These are phyloP conservation scores for Stigmatopora argus DNA, from an alignment of 2,113 vertebrate genomes.

Conservation along the genomic window DNA sequence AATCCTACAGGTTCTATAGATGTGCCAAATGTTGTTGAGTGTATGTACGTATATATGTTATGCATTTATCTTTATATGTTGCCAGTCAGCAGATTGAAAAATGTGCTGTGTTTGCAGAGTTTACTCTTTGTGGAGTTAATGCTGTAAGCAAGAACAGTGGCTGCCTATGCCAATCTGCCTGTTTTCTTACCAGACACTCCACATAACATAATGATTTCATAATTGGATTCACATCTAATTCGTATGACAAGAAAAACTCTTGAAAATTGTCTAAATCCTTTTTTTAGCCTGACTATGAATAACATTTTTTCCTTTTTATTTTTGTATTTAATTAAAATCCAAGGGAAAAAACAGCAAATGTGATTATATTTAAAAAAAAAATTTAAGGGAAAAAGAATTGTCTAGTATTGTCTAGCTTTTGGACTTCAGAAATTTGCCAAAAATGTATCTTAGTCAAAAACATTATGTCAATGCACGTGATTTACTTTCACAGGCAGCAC, in stretches of 20 bases:
- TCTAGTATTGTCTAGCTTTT: too few species aligned
- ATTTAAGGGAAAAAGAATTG: too few species aligned
- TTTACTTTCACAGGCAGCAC: too few species aligned
- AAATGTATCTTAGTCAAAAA: too few species aligned
- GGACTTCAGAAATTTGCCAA: too few species aligned
- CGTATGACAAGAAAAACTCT: not conserved
- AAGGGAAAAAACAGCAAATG: too few species aligned
- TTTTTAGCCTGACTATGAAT: not conserved
- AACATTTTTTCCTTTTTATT: not conserved
- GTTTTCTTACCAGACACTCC: conserved; percentile 2
- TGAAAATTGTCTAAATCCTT: not conserved
- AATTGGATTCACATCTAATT: conserved; percentile 9
- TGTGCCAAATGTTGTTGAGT: not conserved
- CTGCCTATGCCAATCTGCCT: conserved; percentile 37
- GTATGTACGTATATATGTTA: not conserved
- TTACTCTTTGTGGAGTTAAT: conserved; percentile 44
- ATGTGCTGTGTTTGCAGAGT: conserved; percentile 42
- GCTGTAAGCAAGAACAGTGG: conserved; percentile 34
- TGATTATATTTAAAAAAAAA: too few species aligned
- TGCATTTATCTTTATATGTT: conserved; percentile 22
- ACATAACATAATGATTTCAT: conserved; percentile 13
- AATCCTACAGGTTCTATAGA: too few species aligned
- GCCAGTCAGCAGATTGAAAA: conserved; percentile 53
- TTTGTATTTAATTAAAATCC: too few species aligned
- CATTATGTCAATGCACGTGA: too few species aligned